A percentile compares a stretch with the other conserved stretches of the same genome.
These are phyloP conservation scores for Osmoderma eremita DNA, from an alignment of 2,888 invertebrate species.

Conservation along the genomic window DNA sequence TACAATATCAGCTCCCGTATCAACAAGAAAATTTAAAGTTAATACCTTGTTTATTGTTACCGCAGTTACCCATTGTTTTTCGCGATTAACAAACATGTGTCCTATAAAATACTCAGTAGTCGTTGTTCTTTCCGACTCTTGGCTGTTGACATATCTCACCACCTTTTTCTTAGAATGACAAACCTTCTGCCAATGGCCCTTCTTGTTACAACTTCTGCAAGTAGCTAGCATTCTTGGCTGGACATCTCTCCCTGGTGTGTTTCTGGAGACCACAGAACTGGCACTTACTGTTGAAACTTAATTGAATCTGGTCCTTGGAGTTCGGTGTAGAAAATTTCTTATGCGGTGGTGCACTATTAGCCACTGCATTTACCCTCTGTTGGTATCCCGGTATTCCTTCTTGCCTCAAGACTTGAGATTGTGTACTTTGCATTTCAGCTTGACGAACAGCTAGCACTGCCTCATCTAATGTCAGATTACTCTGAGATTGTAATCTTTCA, in stretches of 20 bases:
- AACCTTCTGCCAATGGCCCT: constrained; percentile 1
- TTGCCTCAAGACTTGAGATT: background rate
- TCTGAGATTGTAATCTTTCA: constrained; percentile 47
- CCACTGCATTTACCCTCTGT: background rate
- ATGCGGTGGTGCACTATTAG: background rate
- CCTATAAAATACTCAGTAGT: no score
- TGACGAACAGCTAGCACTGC: constrained; percentile 45
- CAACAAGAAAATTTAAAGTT: no score
- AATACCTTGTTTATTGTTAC: no score
- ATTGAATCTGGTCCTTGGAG: background rate
- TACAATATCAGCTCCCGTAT: no score
- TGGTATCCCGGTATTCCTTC: background rate
- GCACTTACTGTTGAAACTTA: background rate
- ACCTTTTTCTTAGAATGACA: background rate
- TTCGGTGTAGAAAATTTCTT: background rate
- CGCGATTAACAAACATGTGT: no score
- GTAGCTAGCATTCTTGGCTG: no score
- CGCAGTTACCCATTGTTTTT: no score
- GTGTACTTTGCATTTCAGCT: constrained; percentile 40
- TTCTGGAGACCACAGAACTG: constrained; percentile 7
- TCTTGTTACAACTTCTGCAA: constrained; percentile 1
- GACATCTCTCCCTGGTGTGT: background rate
- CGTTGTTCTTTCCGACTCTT: no score
- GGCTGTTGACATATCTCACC: no score
- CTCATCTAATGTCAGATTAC: constrained; percentile 47